Base-by-base conservation (phyloP, 1,140 invertebrate genomes). In the Sweltsa coloradensis region DNA sequence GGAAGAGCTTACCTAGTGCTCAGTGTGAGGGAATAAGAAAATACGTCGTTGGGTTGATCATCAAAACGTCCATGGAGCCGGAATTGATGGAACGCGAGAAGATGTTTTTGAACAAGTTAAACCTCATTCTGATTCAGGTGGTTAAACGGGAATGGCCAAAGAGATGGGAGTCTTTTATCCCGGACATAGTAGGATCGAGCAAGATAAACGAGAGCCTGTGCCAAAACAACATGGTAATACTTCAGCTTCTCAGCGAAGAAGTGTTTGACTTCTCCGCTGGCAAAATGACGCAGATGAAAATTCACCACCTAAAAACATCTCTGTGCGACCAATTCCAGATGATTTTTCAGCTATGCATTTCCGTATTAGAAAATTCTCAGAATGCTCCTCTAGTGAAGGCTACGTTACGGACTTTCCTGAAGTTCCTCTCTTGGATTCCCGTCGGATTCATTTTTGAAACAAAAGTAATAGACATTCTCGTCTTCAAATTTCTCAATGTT, bases 361-460 rank as follows among this genome's bases (percentile, higher is more conserved):
- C 89, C 76, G 93, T 99, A 14, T 76, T 99, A 75, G 91, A 97
- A 58, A 93, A 93, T 69, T 97, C 94, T 23, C 87, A 94, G 68
- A 97, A 97, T 78, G 89, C 91, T 39, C 81, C 86, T 47, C 69
- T 98, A 27, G 91, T 97, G 49, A 85, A 84, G 57, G 85, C 92
- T n/a, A 99, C 96, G 3, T 70, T 99, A 45, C 90, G 97, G 62
- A 99, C 97, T 18, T 70, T 99, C 39, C 70, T 99, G 39, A 76
- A 91, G 65, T 99, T 99, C 74, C 74, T 99, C 18, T 97, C 97
- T 64, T 99, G 96, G 96, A 98, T 99, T 62, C 96, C 96, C 18
- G 71, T 99, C 39, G 96, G 96, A 13, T 99, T 99, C 62, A 97
- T 99, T 62, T 99, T 99, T 74, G 95, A 99, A 75, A 99, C 96